phyloP scores from a whole-genome alignment of 1,140 invertebrate species.

The Apolygus lucorum region DNA sequence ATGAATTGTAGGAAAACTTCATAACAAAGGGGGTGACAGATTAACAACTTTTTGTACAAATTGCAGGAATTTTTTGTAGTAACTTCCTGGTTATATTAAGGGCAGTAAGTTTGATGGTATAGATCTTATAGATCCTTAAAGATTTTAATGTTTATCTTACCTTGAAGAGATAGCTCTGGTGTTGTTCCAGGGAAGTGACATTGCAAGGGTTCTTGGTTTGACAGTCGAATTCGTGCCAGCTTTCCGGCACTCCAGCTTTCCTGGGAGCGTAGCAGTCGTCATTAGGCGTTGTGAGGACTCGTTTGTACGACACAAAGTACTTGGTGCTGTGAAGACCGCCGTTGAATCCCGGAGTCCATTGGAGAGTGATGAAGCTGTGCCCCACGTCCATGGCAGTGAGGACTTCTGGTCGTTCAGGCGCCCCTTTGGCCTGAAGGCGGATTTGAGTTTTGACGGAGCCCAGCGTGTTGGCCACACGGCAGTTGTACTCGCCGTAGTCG shows the following conservation, averaged over 20 bases:
- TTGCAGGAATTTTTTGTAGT: too few species aligned
- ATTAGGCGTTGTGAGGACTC: conserved; percentile 45
- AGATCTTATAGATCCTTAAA: too few species aligned
- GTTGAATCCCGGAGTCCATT: conserved; percentile 82
- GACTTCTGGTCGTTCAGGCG: conserved; percentile 69
- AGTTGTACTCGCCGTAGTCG: conserved; percentile 86
- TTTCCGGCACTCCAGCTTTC: conserved; percentile 48
- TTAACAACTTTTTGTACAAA: too few species aligned
- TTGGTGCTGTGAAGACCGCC: conserved; percentile 76
- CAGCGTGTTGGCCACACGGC: conserved; percentile 61
- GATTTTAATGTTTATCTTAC: too few species aligned
- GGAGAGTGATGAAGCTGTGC: conserved; percentile 63
- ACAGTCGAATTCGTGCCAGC: conserved; percentile 73
- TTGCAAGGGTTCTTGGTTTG: conserved; percentile 77
- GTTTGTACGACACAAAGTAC: conserved; percentile 68
- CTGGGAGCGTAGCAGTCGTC: conserved; percentile 41
- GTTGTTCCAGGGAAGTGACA: conserved; percentile 69
- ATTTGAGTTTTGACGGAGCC: conserved; percentile 69
- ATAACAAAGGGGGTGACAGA: too few species aligned
- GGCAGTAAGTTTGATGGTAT: too few species aligned
- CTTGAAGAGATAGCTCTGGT: conserved; percentile 73
- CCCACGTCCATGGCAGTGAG: conserved; percentile 59
- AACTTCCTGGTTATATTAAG: too few species aligned
- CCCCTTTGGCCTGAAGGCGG: conserved; percentile 68
- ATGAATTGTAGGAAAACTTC: too few species aligned